Percentiles rank a stretch among this genome's conserved stretches.
phyloP scores from a whole-genome alignment of 1,140 invertebrate species.

The Mactra quadrangularis region DNA sequence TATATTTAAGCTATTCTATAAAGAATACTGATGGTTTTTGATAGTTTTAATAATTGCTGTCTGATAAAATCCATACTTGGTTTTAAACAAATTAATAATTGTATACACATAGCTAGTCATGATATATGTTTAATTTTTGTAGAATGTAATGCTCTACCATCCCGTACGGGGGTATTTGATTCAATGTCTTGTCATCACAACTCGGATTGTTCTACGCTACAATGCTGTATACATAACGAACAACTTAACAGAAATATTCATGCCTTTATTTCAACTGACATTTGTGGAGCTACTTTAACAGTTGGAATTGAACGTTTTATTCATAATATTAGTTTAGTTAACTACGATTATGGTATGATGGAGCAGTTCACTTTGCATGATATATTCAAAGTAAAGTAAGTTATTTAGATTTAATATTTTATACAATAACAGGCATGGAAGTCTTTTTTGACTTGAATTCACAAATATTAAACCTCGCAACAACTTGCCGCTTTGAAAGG shows the following conservation, averaged over 20 bases:
- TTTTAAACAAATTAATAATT: too few relatives aligned
- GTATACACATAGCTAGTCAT: too few relatives aligned
- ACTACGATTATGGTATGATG: slow-evolving; percentile 20
- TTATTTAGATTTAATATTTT: background rate
- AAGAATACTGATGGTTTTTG: too few relatives aligned
- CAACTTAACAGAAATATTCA: background rate
- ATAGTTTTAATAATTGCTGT: too few relatives aligned
- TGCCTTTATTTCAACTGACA: slow-evolving; percentile 1
- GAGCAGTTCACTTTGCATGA: slow-evolving; percentile 34
- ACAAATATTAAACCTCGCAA: too few relatives aligned
- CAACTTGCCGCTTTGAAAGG: too few relatives aligned
- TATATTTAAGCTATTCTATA: too few relatives aligned
- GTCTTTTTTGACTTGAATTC: background rate
- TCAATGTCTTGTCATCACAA: slow-evolving; percentile 6
- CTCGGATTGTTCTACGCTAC: background rate
- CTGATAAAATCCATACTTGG: too few relatives aligned
- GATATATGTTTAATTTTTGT: too few relatives aligned
- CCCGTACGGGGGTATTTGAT: background rate
- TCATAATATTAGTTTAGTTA: slow-evolving; percentile 3
- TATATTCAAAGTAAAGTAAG: slow-evolving; percentile 38
- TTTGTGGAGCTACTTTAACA: slow-evolving; percentile 1
- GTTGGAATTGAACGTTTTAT: slow-evolving; percentile 38
- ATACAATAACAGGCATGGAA: background rate
- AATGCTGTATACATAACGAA: slow-evolving; percentile 17
- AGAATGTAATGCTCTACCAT: background rate